These are phyloP conservation scores for Pseudopodoces humilis DNA, from an alignment of 2,113 vertebrate species.

Conservation along the genomic window DNA sequence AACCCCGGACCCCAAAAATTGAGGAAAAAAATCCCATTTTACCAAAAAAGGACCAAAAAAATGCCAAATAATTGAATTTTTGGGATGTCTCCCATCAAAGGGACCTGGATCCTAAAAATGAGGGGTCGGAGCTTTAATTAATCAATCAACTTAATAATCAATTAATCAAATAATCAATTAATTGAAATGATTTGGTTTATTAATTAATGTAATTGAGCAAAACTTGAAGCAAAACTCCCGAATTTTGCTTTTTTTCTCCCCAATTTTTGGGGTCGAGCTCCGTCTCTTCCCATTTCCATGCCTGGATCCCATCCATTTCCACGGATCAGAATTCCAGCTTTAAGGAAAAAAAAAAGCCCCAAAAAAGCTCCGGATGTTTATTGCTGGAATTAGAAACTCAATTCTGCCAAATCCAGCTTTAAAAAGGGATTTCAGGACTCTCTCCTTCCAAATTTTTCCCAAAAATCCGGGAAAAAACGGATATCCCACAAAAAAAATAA, in stretches of 20 bases:
- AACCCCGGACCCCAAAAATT: accelerated
- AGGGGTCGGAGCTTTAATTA: background rate
- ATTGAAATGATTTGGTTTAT: background rate
- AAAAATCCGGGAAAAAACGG: background rate
- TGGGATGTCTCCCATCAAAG: background rate
- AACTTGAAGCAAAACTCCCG: background rate
- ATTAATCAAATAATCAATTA: too few relatives aligned
- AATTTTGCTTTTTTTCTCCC: background rate
- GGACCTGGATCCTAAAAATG: constrained; percentile 18
- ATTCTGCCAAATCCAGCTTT: background rate
- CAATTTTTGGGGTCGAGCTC: background rate
- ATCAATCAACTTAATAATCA: too few relatives aligned
- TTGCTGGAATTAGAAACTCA: background rate
- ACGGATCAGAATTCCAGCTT: background rate
- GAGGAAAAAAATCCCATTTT: accelerated
- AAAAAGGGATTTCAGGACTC: background rate
- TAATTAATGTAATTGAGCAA: background rate
- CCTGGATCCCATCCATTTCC: background rate
- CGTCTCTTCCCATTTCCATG: accelerated
- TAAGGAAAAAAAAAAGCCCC: background rate
- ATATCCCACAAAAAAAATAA: background rate
- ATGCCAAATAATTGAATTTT: background rate
- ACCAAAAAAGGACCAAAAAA: background rate
- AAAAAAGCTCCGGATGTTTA: background rate
- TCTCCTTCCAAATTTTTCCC: background rate